A percentile compares a stretch with the other conserved stretches of the same genome.
Evolutionary conservation across 1,140 invertebrate genomes (phyloP).

Genomic region (Centruroides sculpturatus): DNA sequence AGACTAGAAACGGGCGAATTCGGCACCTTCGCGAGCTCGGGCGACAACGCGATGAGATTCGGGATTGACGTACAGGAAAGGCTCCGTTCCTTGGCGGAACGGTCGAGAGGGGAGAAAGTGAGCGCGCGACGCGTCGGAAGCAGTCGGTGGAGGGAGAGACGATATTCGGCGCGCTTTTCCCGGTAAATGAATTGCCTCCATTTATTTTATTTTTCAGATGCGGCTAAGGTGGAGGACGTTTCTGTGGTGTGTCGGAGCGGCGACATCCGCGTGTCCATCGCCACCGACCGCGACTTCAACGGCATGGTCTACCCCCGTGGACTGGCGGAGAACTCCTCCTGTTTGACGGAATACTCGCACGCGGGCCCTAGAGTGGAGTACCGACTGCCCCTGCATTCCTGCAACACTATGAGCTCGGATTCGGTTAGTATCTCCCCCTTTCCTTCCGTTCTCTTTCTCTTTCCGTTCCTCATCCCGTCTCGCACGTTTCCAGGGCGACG

Average conservation of each 20-base stretch:
- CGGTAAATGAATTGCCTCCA: too few relatives aligned
- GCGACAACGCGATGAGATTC: too few relatives aligned
- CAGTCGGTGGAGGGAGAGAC: too few relatives aligned
- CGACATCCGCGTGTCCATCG: constrained; percentile 47
- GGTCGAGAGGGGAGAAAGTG: too few relatives aligned
- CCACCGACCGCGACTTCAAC: constrained; percentile 49
- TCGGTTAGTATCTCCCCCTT: constrained; percentile 34
- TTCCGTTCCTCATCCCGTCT: background rate
- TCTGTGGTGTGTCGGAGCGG: constrained; percentile 52
- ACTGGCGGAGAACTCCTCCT: constrained; percentile 75
- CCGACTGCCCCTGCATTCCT: constrained; percentile 65
- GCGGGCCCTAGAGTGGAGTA: constrained; percentile 55
- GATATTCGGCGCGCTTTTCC: too few relatives aligned
- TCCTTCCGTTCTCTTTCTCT: background rate
- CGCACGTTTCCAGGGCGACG: constrained; percentile 53
- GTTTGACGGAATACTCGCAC: constrained; percentile 60
- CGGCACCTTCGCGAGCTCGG: too few relatives aligned
- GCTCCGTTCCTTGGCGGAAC: too few relatives aligned
- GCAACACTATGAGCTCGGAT: constrained; percentile 85
- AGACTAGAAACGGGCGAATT: too few relatives aligned
- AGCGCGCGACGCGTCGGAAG: too few relatives aligned
- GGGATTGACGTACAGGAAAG: too few relatives aligned
- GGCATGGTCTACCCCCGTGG: constrained; percentile 83
- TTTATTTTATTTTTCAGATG: too few relatives aligned
- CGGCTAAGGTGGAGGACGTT: constrained; percentile 30